Conservation (phyloP, 2,113 vertebrate genomes). For the Athene noctua region DNA sequence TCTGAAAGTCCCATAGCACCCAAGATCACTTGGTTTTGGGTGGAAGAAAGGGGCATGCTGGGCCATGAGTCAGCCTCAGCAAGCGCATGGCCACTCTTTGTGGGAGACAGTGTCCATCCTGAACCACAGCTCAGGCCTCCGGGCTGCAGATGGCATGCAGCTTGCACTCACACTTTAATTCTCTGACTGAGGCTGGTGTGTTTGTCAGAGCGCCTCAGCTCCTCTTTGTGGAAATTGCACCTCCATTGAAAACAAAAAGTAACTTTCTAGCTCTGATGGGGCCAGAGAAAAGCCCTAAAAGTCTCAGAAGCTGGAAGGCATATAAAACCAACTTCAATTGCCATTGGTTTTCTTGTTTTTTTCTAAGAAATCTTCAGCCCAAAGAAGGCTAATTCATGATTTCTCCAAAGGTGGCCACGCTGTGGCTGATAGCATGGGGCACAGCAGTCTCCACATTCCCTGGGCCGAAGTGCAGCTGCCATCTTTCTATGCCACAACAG, state of each 20-base stretch:
- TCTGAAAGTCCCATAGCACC: accelerated
- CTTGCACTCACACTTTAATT: not conserved
- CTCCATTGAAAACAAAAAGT: not conserved
- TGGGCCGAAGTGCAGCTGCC: not conserved
- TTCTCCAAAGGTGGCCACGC: not conserved
- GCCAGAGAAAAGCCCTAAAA: not conserved
- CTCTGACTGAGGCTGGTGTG: not conserved
- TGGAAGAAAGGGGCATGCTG: not conserved
- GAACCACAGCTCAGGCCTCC: too few species aligned
- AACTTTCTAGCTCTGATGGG: not conserved
- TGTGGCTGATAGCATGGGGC: too few species aligned
- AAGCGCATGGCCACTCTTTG: not conserved
- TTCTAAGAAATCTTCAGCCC: not conserved
- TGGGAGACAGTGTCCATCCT: too few species aligned
- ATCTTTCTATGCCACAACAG: not conserved
- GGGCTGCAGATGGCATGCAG: accelerated
- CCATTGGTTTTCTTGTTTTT: not conserved
- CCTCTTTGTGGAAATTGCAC: not conserved
- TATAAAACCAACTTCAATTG: not conserved
- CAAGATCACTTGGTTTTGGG: not conserved
- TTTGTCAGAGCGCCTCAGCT: not conserved
- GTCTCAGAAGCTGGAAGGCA: not conserved
- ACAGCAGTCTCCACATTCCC: not conserved
- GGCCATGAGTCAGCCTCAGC: not conserved
- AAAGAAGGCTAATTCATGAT: not conserved